Evolutionary conservation across 1,140 invertebrate species (phyloP).

Genomic region (Atta cephalotes): DNA sequence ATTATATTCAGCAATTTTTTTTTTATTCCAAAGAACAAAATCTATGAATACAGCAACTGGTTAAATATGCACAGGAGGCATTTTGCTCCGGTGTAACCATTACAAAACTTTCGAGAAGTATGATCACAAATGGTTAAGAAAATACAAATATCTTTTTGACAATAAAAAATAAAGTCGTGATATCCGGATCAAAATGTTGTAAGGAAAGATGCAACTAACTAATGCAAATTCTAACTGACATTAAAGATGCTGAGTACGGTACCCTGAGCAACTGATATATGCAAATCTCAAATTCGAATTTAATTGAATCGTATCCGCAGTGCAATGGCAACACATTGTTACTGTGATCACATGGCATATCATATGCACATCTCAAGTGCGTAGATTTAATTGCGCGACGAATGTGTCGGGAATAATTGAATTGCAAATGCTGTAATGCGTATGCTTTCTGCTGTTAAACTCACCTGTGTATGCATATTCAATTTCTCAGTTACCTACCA

Average conservation of each 20-base stretch:
- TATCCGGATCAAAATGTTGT: not conserved
- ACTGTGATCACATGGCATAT: slow-evolving; percentile 34
- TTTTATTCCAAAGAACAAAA: too few species aligned
- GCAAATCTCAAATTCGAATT: slow-evolving; percentile 45
- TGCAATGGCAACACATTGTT: slow-evolving; percentile 25
- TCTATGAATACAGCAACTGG: too few species aligned
- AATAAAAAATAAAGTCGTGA: not conserved
- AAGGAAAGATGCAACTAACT: not conserved
- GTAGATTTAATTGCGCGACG: slow-evolving; percentile 57
- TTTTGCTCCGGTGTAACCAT: too few species aligned
- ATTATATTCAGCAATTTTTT: too few species aligned
- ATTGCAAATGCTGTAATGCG: slow-evolving; percentile 60
- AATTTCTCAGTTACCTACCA: not conserved
- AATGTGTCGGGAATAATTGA: slow-evolving; percentile 55
- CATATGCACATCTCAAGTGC: slow-evolving; percentile 51
- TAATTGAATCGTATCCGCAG: slow-evolving; percentile 40
- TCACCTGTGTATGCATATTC: slow-evolving; percentile 12
- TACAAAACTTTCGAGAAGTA: too few species aligned
- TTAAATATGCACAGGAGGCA: too few species aligned
- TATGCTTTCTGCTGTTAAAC: slow-evolving; percentile 31
- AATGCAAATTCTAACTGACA: slow-evolving; percentile 14
- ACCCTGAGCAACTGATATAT: slow-evolving; percentile 19
- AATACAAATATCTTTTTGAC: not conserved
- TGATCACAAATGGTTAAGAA: too few species aligned
- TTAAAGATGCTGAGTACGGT: slow-evolving; percentile 1